Conservation (phyloP, 1,140 invertebrate genomes). For the Lamellibrachia luymesi region DNA sequence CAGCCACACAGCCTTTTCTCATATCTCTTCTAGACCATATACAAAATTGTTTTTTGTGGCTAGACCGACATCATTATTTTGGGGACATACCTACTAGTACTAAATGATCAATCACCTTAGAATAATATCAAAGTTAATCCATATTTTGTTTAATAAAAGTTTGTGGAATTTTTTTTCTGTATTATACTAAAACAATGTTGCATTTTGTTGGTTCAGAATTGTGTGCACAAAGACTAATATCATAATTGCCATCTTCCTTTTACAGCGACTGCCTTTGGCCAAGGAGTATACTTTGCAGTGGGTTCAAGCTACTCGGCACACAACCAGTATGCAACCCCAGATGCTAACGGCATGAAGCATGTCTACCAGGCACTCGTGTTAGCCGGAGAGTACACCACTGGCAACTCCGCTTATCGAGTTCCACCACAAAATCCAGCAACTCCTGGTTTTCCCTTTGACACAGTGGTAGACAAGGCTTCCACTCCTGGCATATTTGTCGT, state of each 20-base stretch:
- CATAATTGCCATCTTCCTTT: not conserved
- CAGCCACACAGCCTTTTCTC: too few species aligned
- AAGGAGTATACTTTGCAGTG: conserved; percentile 29
- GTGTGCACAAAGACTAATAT: too few species aligned
- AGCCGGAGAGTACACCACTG: conserved; percentile 9
- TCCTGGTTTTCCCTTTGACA: conserved; percentile 7
- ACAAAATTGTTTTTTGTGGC: too few species aligned
- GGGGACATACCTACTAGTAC: too few species aligned
- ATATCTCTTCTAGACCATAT: too few species aligned
- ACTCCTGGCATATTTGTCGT: conserved; percentile 22
- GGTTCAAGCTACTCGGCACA: conserved; percentile 17
- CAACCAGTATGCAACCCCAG: conserved; percentile 20
- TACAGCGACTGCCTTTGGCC: conserved; percentile 15
- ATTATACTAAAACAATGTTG: not conserved
- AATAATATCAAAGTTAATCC: too few species aligned
- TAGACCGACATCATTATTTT: too few species aligned
- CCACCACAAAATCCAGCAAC: conserved; percentile 20
- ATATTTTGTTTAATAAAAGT: not conserved
- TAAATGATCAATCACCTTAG: too few species aligned
- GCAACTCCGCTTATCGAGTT: conserved; percentile 13
- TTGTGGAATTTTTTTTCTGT: not conserved
- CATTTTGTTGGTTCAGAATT: too few species aligned
- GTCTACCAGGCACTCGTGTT: conserved; percentile 24
- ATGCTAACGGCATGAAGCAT: conserved; percentile 7
- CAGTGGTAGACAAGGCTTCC: conserved; percentile 13